Conservation (phyloP, 2,888 invertebrate genomes). For the Lasioglossum leucozonium region DNA sequence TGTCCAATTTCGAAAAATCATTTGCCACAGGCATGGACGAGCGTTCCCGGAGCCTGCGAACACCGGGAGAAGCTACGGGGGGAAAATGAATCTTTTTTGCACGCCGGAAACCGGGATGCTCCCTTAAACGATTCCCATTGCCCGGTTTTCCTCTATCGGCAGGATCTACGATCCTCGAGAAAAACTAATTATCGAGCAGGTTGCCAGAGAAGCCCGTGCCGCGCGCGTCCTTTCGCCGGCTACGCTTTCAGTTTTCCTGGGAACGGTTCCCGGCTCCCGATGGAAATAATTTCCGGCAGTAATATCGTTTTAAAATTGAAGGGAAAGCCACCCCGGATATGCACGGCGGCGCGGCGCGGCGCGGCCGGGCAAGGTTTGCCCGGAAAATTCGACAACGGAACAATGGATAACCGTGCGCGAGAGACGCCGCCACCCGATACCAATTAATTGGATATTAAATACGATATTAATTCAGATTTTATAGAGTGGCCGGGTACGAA, state of each 20-base stretch:
- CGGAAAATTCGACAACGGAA: slow-evolving; percentile 6
- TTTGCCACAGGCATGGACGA: background rate
- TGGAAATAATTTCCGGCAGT: slow-evolving; percentile 30
- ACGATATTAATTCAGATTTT: slow-evolving; percentile 37
- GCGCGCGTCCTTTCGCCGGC: background rate
- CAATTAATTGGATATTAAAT: slow-evolving; percentile 49
- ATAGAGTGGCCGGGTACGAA: background rate
- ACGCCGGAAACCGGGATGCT: background rate
- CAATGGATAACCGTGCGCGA: slow-evolving; percentile 1
- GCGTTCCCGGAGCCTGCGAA: background rate
- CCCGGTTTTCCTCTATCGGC: background rate
- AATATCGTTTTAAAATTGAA: slow-evolving; percentile 30
- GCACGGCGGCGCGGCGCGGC: too few species aligned
- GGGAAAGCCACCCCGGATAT: background rate
- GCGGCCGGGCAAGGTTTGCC: background rate
- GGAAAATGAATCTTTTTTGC: background rate
- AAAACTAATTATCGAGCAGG: slow-evolving; percentile 46
- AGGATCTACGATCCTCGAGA: background rate
- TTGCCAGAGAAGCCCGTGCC: background rate
- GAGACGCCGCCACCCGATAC: background rate
- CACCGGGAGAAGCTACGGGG: too few species aligned
- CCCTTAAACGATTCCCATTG: background rate
- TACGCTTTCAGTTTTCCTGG: background rate
- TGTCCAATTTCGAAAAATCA: background rate
- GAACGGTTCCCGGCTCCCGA: background rate